Conservation (phyloP, 37 sponge, comb jelly and placozoan species). For the Crambe crambe region DNA sequence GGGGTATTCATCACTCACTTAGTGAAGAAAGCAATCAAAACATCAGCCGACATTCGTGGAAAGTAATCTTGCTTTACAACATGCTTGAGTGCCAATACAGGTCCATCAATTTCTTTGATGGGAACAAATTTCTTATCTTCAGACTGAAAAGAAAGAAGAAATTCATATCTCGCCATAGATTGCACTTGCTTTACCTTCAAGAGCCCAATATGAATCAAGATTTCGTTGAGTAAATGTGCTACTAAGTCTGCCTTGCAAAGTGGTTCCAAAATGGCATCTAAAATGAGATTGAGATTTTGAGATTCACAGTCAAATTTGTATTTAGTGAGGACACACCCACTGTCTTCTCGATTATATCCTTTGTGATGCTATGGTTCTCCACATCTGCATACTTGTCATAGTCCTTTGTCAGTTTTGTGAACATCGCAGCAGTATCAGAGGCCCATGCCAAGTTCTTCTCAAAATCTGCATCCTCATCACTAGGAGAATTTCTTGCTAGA, state of each 20-base stretch:
- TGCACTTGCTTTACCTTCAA: slow-evolving; percentile 57
- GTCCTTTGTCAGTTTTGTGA: slow-evolving; percentile 28
- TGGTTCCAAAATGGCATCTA: slow-evolving; percentile 18
- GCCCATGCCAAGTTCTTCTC: background rate
- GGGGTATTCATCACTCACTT: slow-evolving; percentile 50
- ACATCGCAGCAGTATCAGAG: slow-evolving; percentile 13
- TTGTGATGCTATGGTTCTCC: background rate
- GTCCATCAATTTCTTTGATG: slow-evolving; percentile 68
- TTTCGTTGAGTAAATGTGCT: slow-evolving; percentile 31
- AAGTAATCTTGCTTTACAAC: slow-evolving; percentile 43
- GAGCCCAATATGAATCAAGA: slow-evolving; percentile 73
- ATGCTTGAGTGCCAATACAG: slow-evolving; percentile 56
- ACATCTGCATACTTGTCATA: slow-evolving; percentile 2
- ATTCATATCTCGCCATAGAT: background rate
- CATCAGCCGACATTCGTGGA: slow-evolving; percentile 15
- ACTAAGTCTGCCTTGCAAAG: slow-evolving; percentile 20
- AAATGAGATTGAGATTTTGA: no score
- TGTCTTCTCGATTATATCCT: slow-evolving; percentile 28
- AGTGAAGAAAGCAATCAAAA: slow-evolving; percentile 60
- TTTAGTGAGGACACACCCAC: slow-evolving; percentile 26
- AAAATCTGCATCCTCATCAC: background rate
- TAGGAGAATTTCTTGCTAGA: background rate
- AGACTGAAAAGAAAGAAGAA: slow-evolving; percentile 25
- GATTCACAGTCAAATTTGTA: no score
- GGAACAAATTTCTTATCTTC: slow-evolving; percentile 74